Evolutionary conservation across 2,888 invertebrate species (phyloP).

Genomic region (Campoplex nolae): DNA sequence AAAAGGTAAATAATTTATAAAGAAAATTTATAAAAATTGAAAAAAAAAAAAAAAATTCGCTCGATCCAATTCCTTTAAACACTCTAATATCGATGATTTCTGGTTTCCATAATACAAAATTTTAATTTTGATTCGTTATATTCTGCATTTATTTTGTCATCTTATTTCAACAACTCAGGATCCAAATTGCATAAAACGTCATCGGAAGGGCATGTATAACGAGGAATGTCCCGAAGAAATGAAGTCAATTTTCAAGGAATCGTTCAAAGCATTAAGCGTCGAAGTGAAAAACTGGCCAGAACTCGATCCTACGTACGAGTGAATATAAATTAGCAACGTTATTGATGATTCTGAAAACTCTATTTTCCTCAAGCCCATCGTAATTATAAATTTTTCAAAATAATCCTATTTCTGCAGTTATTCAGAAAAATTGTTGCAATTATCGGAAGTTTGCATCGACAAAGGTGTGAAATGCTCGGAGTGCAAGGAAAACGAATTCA

Average conservation of each 20-base stretch:
- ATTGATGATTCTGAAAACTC: neutral
- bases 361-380: neutral
- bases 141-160: neutral
- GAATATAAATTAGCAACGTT: neutral
- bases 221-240: slow-evolving; percentile 58
- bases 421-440: slow-evolving; percentile 50
- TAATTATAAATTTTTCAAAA: neutral
- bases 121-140: neutral
- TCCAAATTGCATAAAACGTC: slow-evolving; percentile 70
- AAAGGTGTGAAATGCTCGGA: slow-evolving; percentile 56
- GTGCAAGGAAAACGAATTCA: slow-evolving; percentile 73
- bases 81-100: neutral
- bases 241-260: slow-evolving; percentile 61
- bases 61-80: neutral
- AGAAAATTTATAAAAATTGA: neutral
- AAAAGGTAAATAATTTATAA: slow-evolving; percentile 84
- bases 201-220: slow-evolving; percentile 72
- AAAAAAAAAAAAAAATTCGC: too few relatives aligned
- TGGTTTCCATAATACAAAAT: neutral
- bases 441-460: slow-evolving; percentile 27
- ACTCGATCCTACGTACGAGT: slow-evolving; percentile 70
- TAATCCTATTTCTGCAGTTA: slow-evolving; percentile 21
- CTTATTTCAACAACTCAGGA: slow-evolving; percentile 69
- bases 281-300: slow-evolving; percentile 75
- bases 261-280: slow-evolving; percentile 62